Conservation (phyloP, 1,140 invertebrate genomes). For the Diuraphis noxia region DNA sequence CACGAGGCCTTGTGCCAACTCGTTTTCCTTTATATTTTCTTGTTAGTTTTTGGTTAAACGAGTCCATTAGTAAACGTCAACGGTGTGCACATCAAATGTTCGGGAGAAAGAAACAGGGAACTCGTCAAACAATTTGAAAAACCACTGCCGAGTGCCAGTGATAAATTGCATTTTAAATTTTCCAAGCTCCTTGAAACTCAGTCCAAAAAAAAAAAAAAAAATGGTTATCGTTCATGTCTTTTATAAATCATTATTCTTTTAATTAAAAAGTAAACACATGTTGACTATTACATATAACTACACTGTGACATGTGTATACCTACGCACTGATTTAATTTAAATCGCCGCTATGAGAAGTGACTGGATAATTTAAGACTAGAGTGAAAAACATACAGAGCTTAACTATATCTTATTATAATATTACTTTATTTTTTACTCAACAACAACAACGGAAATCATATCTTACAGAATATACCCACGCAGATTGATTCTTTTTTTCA, state of each 20-base stretch:
- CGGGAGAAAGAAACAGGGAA: neutral
- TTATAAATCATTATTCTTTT: slow-evolving; percentile 48
- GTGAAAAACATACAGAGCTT: neutral
- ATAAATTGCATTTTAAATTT: slow-evolving; percentile 44
- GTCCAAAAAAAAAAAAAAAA: slow-evolving; percentile 19
- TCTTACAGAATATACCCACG: neutral
- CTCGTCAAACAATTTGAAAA: slow-evolving; percentile 35
- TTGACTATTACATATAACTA: neutral
- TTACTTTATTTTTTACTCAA: neutral
- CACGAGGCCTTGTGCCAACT: slow-evolving; percentile 3
- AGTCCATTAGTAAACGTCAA: slow-evolving; percentile 53
- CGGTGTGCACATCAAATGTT: slow-evolving; percentile 15
- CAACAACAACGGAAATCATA: neutral
- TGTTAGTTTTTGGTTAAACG: slow-evolving; percentile 53
- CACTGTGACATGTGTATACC: neutral
- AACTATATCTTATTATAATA: slow-evolving; percentile 6
- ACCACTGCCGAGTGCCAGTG: slow-evolving; percentile 32
- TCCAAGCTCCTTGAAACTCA: neutral
- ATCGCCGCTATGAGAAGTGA: neutral
- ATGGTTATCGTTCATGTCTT: slow-evolving; percentile 26
- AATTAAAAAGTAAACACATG: slow-evolving; percentile 46
- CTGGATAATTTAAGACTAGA: neutral
- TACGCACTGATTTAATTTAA: slow-evolving; percentile 14
- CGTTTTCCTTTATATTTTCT: slow-evolving; percentile 50
- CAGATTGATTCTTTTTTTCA: neutral